Conservation (phyloP, 2,888 invertebrate genomes). For the Agrotis puta region DNA sequence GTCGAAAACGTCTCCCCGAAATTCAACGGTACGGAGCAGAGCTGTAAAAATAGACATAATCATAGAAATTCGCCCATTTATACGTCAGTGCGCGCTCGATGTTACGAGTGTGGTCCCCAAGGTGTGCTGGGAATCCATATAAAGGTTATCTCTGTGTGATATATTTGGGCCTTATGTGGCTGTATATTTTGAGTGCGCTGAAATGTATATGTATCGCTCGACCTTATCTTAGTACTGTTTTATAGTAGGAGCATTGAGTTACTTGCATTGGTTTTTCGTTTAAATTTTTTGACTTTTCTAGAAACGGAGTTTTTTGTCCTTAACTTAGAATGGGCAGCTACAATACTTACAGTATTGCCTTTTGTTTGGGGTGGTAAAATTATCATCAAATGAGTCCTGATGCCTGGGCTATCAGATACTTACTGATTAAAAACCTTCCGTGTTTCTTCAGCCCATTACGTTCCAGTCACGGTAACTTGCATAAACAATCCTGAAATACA, state of each 20-base stretch:
- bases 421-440: no score
- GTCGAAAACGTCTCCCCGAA: conserved; percentile 13
- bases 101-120: conserved; percentile 61
- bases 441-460: no score
- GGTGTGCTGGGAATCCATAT: conserved; percentile 64
- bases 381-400: no score
- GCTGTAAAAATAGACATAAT: conserved; percentile 63
- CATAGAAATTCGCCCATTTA: conserved; percentile 65
- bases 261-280: neutral
- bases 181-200: conserved; percentile 61
- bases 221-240: conserved; percentile 28
- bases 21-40: conserved; percentile 8
- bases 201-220: conserved; percentile 46
- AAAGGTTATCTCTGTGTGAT: conserved; percentile 60
- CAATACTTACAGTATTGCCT: no score
- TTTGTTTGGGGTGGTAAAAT: no score
- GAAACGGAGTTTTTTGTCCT: no score
- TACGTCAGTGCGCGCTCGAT: conserved; percentile 55
- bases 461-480: no score
- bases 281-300: neutral
- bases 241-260: conserved; percentile 8
- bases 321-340: no score
- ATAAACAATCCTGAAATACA: no score
- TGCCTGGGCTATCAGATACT: no score
- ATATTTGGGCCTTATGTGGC: conserved; percentile 52